Evolutionary conservation across 2,113 vertebrate genomes (phyloP), one percentile per base, ranked within the genome.

Genomic region (Neomonachus schauinslandi): DNA sequence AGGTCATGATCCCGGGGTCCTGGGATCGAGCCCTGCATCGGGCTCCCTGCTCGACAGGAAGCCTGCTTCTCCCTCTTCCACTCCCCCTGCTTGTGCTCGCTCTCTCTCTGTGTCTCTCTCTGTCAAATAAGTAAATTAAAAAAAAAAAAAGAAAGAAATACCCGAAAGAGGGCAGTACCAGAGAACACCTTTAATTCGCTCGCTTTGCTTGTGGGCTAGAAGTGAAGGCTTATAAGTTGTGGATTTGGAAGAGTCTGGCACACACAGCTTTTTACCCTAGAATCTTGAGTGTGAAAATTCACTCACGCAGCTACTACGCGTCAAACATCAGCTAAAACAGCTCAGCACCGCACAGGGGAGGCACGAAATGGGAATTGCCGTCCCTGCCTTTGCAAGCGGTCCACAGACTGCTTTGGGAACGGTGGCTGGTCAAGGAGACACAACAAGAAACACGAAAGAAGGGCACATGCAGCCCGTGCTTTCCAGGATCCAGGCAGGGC

Each of bases 321-420:
- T 53, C 19, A 89, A 12, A 42, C 28, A 61, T 22, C 26, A 42
- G 24, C 31, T 53, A 24, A 89, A 18, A 59, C 2, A 72, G 16
- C 16, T 51, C 33, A 33, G 8, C 21, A 26, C 22, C 33, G 26
- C 36, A 26, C 46, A 69, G 42, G 10, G 26, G 83, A 76, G 57
- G 57, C 4, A 10, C 4, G 33, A 11, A 0, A 21, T 18, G 51
- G 18, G 18, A 59, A 33, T 10, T 4, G 0, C 0, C 39, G 33
- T 15, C 11, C 15, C 36, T 42, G 53, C 21, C 39, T 53, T 86
- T 16, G 33, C 1, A 13, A 36, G 67, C 0, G 5, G 42, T 28
- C 39, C 18, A 33, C 22, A 18, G 36, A 55, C 59, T 46, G 10
- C 33, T n/a, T 1, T 13, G 26, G 13, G 15, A 42, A 21, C 0